Evolutionary conservation across 2,888 invertebrate genomes (phyloP), one percentile per base, ranked within the genome.

Genomic region (Arrhopalites spinosus): DNA sequence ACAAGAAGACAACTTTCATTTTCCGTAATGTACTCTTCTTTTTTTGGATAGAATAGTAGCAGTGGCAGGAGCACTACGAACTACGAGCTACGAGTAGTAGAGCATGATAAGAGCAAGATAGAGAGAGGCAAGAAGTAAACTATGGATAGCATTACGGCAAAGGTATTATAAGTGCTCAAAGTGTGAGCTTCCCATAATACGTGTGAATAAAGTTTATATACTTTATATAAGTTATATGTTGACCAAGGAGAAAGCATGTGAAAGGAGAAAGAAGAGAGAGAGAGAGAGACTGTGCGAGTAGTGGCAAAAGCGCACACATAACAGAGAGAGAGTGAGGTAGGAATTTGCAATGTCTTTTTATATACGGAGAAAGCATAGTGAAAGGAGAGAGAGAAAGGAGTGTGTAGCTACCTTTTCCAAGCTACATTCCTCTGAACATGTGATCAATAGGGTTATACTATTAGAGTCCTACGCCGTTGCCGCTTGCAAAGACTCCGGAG

Each of bases 381-480:
- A 8, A 59, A 23, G 8, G 59, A 27, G 20, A 59, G 59, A 27
- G 59, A 25, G 59, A 13, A 23, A 23, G 59, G 59, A 3, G 13
- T 25, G 27, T 23, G 45, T 20, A 47, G 45, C 59, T 25, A 29
- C 15, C 53, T 50, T 30, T 30, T 47, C 15, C 43, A 74, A 74
- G 74, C 68, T 74, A 67, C 73, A 73, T 73, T 73, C 68, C 74
- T 67, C 36, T 50, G 50, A 72, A 66, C 73, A 75, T 77, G 77
- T 77, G 75, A 77, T 77, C 77, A 77, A 77, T 77, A 77, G 77
- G 75, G 75, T 75, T 77, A 75, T 75, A 75, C 77, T 77, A 77
- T 77, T 77, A 77, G 72, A 61, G 73, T 69, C 68, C 56, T 75
- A 68, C 77, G 70, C 75, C 73, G 74, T 73, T 75, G 77, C 73